These are phyloP conservation scores for Gulo gulo DNA, from an alignment of 2,113 vertebrate genomes.

Conservation along the genomic window DNA sequence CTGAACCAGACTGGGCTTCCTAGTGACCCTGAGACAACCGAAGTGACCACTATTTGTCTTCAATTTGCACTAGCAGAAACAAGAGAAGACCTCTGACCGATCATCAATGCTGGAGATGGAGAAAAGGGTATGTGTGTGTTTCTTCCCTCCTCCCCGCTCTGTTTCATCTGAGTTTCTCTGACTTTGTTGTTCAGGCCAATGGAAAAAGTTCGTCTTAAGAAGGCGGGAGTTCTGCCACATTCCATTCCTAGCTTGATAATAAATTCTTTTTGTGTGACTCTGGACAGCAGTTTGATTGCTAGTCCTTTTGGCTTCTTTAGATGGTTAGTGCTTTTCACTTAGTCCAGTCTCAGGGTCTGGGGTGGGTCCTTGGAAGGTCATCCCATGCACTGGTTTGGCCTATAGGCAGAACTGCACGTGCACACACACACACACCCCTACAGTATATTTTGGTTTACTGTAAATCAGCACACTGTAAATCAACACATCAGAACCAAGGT, in stretches of 20 bases:
- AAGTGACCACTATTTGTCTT: slow-evolving; percentile 71
- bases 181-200: slow-evolving; percentile 50
- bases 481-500: background rate
- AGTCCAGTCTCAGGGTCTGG: background rate
- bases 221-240: slow-evolving; percentile 35
- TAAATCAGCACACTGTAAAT: background rate
- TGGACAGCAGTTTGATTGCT: slow-evolving; percentile 49
- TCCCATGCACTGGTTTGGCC: background rate
- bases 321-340: background rate
- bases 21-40: background rate
- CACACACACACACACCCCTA: background rate
- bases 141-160: slow-evolving; percentile 31
- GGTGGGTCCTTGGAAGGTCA: background rate
- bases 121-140: slow-evolving; percentile 88
- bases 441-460: background rate
- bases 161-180: background rate
- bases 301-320: slow-evolving; percentile 53
- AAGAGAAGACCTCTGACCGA: slow-evolving; percentile 92
- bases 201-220: slow-evolving; percentile 70
- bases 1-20: background rate
- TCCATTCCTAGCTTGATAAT: slow-evolving; percentile 35
- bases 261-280: slow-evolving; percentile 55
- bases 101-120: slow-evolving; percentile 92
- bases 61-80: slow-evolving; percentile 85
- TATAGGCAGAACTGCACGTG: background rate